Evolutionary conservation across 1,140 invertebrate species (phyloP).

Genomic region (Lanistes nyassanus): DNA sequence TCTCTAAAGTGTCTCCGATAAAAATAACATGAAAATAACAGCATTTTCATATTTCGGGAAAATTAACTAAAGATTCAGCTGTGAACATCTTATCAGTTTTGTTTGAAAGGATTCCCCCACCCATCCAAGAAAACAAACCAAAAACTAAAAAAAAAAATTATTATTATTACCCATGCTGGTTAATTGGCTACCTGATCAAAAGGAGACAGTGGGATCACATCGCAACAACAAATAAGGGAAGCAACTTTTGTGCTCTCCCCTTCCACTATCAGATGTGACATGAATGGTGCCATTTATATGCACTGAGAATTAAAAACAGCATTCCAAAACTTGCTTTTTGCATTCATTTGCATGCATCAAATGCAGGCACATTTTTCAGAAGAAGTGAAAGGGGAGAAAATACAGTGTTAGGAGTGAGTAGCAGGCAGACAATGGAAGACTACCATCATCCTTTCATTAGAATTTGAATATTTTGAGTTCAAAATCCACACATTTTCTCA

Average conservation of each 20-base stretch:
- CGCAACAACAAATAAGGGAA: neutral
- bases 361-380: no score
- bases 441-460: no score
- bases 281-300: neutral
- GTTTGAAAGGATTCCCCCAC: neutral
- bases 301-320: neutral
- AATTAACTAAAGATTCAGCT: neutral
- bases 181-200: neutral
- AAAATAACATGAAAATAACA: neutral
- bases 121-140: neutral
- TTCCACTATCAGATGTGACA: neutral
- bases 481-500: no score
- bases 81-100: neutral
- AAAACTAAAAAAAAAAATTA: neutral
- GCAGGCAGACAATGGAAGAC: no score
- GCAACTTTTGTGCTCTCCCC: no score
- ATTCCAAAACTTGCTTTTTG: constrained; percentile 78
- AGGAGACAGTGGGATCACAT: neutral
- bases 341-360: constrained; percentile 80
- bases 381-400: no score
- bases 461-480: no score
- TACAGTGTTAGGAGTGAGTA: no score
- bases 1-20: neutral
- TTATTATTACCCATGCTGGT: neutral
- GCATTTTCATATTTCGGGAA: neutral